Base-by-base conservation (phyloP, 2,888 invertebrate species). In the Crematogaster levior region DNA sequence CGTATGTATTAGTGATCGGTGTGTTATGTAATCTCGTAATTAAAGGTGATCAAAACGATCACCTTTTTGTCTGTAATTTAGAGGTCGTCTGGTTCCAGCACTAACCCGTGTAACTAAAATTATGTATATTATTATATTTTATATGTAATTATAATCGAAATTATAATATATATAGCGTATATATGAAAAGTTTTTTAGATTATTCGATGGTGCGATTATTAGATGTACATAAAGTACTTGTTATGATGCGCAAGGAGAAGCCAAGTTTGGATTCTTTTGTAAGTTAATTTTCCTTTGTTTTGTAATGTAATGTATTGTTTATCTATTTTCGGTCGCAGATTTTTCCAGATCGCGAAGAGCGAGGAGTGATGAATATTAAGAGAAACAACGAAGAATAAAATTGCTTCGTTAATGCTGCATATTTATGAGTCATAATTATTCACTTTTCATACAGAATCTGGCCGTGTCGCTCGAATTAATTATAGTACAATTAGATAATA, bases 401-500 rank as follows among this genome's bases (percentile, higher is more conserved):
- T 65, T 61, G 43, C n/a, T 79, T 66, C 48, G 51, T 60, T 79
- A 24, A 34, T n/a, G 10, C 9, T 56, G 63, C 30, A 15, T 21
- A 81, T 63, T 81, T 56, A 51, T 51, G 34, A 51, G 9, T 40
- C 24, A 73, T 81, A 61, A 51, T 73, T 74, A 75, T 34, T 53
- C 53, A 81, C 34, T 37, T 30, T 24, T 30, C 53, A 40, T 18
- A 43, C 24, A 53, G n/a, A 53, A 15, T 34, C n/a, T 63, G 48
- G 9, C 21, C 53, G 27, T n/a, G 40, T 66, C 43, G 77, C 65
- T 79, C 43, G 43, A 68, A 79, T 30, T 77, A 79, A 68, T 79
- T 68, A 79, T 56, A 79, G 77, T 79, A 77, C 66, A 79, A 68
- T 68, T 68, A 77, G 21, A 21, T 43, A 24, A 34, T 68, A 74